phyloP scores from a whole-genome alignment of 2,888 invertebrate genomes.

The Sesia apiformis region DNA sequence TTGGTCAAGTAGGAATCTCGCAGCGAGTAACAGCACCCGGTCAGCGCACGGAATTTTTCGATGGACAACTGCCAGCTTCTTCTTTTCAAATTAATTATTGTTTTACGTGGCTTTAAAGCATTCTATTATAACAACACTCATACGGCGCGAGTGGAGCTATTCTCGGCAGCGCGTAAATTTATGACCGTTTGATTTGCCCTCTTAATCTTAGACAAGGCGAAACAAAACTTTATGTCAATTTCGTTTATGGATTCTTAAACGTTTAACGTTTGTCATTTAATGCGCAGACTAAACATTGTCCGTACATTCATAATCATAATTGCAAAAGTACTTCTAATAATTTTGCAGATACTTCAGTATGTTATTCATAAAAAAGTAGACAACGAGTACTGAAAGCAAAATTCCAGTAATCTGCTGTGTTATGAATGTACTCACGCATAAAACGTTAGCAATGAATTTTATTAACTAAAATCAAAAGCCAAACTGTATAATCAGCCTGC shows the following conservation, averaged over 20 bases:
- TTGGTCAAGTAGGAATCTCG: too few relatives aligned
- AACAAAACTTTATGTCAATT: slow-evolving; percentile 43
- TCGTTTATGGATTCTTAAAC: slow-evolving; percentile 35
- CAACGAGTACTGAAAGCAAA: too few relatives aligned
- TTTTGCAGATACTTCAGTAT: too few relatives aligned
- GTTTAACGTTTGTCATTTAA: slow-evolving; percentile 14
- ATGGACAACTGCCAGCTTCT: slow-evolving; percentile 59
- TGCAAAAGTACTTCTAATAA: too few relatives aligned
- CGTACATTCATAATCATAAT: not conserved
- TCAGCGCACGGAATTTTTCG: slow-evolving; percentile 36
- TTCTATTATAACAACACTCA: slow-evolving; percentile 62
- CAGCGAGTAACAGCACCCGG: too few relatives aligned
- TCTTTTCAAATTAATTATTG: slow-evolving; percentile 71
- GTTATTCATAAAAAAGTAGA: too few relatives aligned
- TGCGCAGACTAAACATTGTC: not conserved
- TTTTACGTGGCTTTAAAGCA: slow-evolving; percentile 62
- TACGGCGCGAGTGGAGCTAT: slow-evolving; percentile 42
- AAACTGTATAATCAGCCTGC: slow-evolving; percentile 8
- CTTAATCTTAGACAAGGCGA: slow-evolving; percentile 50
- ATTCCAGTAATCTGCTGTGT: too few relatives aligned
- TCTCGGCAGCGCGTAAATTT: slow-evolving; percentile 44
- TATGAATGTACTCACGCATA: too few relatives aligned
- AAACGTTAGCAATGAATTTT: not conserved
- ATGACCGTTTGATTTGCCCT: slow-evolving; percentile 61
- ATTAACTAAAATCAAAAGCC: slow-evolving; percentile 3